Evolutionary conservation across 2,797 vertebrate genomes (phyloP).

Genomic region (Sphenodon punctatus): DNA sequence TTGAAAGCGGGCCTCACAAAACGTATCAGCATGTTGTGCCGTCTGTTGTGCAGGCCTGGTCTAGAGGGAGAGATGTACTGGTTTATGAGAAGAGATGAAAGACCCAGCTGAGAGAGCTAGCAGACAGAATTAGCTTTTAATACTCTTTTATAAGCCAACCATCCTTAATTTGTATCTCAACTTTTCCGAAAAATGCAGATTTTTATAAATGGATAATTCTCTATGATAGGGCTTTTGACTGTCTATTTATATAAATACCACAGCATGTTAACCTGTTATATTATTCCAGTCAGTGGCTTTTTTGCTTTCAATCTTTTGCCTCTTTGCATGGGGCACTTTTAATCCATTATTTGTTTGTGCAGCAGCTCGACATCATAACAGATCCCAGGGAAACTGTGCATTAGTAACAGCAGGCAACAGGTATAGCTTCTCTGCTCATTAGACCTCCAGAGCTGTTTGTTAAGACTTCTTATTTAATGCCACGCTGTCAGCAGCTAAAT

Average conservation of each 20-base stretch:
- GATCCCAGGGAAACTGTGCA: neutral
- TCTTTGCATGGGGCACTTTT: neutral
- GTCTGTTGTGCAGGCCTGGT: neutral
- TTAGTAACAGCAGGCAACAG: slow-evolving; percentile 18
- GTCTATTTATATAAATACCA: neutral
- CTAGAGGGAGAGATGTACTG: neutral
- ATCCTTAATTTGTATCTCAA: neutral
- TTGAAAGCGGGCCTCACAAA: too few species aligned
- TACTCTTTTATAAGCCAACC: neutral
- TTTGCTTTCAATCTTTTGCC: neutral
- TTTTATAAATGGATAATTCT: neutral
- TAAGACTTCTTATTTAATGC: neutral
- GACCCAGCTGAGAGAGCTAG: neutral
- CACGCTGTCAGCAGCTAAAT: neutral
- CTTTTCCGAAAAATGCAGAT: neutral
- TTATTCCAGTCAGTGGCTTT: slow-evolving; percentile 23
- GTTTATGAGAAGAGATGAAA: neutral
- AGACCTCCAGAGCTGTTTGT: neutral
- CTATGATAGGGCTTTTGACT: neutral
- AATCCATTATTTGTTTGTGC: slow-evolving; percentile 14
- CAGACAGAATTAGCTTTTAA: too few species aligned
- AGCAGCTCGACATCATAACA: neutral
- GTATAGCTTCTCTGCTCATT: neutral
- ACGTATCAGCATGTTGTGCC: too few species aligned
- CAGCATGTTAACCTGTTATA: slow-evolving; percentile 12